A percentile compares a stretch with the other conserved stretches of the same genome.
Conservation (phyloP, 2,113 vertebrate genomes). For the Corythaeola cristata region DNA sequence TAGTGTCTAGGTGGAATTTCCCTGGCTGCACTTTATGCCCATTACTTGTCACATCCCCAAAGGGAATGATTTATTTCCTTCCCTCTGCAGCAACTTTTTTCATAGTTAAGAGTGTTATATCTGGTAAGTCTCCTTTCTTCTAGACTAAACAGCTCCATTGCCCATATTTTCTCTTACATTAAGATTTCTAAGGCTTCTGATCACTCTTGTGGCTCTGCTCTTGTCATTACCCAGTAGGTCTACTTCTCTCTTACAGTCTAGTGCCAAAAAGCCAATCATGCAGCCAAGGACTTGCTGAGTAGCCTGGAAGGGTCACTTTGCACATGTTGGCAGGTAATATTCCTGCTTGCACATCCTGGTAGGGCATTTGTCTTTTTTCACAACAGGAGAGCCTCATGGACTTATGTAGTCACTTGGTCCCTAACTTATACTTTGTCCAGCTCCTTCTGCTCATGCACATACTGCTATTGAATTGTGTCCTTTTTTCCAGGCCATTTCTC, state of each 20-base stretch:
- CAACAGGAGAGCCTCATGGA: not conserved
- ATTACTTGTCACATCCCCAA: not conserved
- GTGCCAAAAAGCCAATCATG: not conserved
- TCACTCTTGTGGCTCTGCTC: not conserved
- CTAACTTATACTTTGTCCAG: not conserved
- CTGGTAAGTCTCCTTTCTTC: not conserved
- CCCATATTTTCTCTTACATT: not conserved
- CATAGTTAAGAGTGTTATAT: not conserved
- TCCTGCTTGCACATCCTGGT: not conserved
- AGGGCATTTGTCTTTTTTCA: not conserved
- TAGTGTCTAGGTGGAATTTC: not conserved
- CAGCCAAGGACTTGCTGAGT: not conserved
- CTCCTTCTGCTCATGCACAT: not conserved
- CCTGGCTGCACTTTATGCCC: not conserved
- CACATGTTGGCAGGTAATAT: not conserved
- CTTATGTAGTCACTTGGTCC: not conserved
- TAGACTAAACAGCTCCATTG: not conserved
- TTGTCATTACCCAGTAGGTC: not conserved
- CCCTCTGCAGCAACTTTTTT: not conserved
- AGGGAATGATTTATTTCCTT: constrained; percentile 25
- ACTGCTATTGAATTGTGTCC: not conserved
- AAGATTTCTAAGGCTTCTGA: not conserved
- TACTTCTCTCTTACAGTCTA: not conserved
- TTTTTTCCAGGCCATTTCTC: not conserved
- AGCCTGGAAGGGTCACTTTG: not conserved